Base-by-base conservation (phyloP, 2,113 vertebrate genomes). In the Hypomesus transpacificus region DNA sequence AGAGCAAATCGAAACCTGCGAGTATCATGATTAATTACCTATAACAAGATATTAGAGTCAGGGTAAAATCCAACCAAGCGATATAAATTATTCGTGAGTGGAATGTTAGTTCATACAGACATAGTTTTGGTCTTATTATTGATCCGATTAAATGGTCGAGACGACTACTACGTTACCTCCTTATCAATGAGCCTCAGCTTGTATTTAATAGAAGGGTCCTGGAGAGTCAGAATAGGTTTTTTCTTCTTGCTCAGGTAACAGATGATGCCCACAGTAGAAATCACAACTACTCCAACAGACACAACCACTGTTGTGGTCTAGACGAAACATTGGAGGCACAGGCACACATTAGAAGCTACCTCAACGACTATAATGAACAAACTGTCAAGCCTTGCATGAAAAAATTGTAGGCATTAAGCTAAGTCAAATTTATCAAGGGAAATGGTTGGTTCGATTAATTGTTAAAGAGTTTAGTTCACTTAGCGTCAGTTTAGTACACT, bases 21-120 rank as follows among this genome's bases (percentile, higher is more conserved):
- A 59, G 91, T 92, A 74, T 93, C 89, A 68, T 90, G 89, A 70
- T 85, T 91, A 76, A 92, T 80, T 2, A 87, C 81, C 91, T 93
- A 31, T 24, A 56, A 3, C 53, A n/a, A 52, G 26, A 24, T 4
- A 53, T 17, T 14, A 56, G 51, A 65, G 28, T 14, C 16, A 17
- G 57, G 20, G 8, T 11, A 9, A 46, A 46, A 46, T 46, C 7
- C 39, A 46, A 11, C 7, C 6, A 8, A 46, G 39, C 39, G 39
- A 6, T 34, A 34, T 34, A 13, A 5, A 46, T 46, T 13, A 11
- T 46, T 46, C 39, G 39, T 26, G 24, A 3, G 24, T 46, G 9
- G 20, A 21, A 76, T 34, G 34, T 63, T 26, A 0, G 31, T 26
- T 28, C 17, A 68, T 4, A 57, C 22, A 57, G 31, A 3, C 50